Evolutionary conservation across 2,113 vertebrate genomes (phyloP), one percentile per base, ranked within the genome.

Genomic region (Lethenteron reissneri): DNA sequence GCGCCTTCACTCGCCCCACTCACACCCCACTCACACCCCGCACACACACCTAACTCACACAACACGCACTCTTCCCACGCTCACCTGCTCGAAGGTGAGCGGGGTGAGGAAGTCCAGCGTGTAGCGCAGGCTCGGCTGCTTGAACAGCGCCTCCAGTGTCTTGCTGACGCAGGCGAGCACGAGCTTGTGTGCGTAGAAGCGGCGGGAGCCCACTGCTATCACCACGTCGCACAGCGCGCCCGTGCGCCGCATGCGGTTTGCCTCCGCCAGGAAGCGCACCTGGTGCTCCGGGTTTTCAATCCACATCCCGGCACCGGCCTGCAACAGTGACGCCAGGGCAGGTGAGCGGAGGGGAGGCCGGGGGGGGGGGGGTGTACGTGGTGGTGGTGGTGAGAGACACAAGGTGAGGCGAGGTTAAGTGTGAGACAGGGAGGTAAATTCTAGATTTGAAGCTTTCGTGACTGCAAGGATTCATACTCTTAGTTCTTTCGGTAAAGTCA

Each of bases 211-310:
- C n/a, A 68, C 62, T 9, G 62, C 62, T 6, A 68, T 68, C 15
- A 68, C 62, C 15, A 68, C 62, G 21, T 68, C 62, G 21, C 62
- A 68, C n/a, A 68, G 62, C 15, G 62, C 62, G 62, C 62, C 62
- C 15, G 62, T 21, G n/a, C 15, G n/a, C 15, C 62, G 62, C 11
- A 68, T 17, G 62, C 62, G 62, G 15, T 21, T 21, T 8, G 62
- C 62, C 62, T 68, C 62, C 21, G 15, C 15, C 62, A 68, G 15
- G 15, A 68, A n/a, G 21, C 62, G 62, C 62, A 21, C 62, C n/a
- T n/a, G 15, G 21, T 68, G 62, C 11, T 21, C 62, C 9, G 62
- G 62, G 11, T 68, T 68, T 21, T 68, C 62, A 21, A 68, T 68
- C 21, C 62, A 17, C 62, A 68, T 68, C 41, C 41, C 41, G 41